Base-by-base conservation (phyloP, 92 coral and sea anemone genomes). In the Nematostella vectensis region DNA sequence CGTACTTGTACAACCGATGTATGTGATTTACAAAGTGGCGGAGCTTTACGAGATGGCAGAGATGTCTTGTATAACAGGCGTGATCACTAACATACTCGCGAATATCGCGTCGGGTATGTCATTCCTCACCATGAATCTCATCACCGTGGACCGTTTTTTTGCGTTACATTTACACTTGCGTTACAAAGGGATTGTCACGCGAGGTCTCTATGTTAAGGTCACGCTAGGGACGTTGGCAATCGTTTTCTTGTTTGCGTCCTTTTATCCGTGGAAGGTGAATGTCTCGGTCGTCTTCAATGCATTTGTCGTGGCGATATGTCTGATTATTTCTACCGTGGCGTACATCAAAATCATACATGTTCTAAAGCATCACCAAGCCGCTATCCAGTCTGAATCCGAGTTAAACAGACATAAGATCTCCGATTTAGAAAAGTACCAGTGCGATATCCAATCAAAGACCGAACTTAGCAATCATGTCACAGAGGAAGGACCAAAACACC, bases 161-260 rank as follows among this genome's bases (percentile, higher is more conserved):
- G 75, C 82, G 62, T 59, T 75, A 48, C 58, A 75, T 25, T 60
- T 75, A n/a, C 82, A 75, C 62, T 27, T 75, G 60, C 74, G 76
- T 44, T 75, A 75, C 76, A 68, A 37, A 48, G 40, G 31, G 4
- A 36, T 75, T 19, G 76, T 75, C 17, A 75, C 82, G 15, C 59
- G 45, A 47, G 43, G 55, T 2, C 61, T 71, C 10, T 47, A 57
- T 23, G 8, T 37, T 8, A 68, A 61, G 20, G 67, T 33, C 10
- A 38, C 58, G 3, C 11, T 61, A 1, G 40, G 20, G 3, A 53
- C 47, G 11, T 59, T 70, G 29, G 36, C 55, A 31, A 15, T 68
- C 23, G 57, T 70, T 54, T 27, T 38, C 11, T 0, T 61, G 15
- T 54, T 39, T 4, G 60, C 43, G 19, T 51, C 71, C 15, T 65